Percentiles rank a stretch among this genome's conserved stretches.
These are phyloP conservation scores for Cacoxenus indagator DNA, from an alignment of 2,888 invertebrate species.

Conservation along the genomic window DNA sequence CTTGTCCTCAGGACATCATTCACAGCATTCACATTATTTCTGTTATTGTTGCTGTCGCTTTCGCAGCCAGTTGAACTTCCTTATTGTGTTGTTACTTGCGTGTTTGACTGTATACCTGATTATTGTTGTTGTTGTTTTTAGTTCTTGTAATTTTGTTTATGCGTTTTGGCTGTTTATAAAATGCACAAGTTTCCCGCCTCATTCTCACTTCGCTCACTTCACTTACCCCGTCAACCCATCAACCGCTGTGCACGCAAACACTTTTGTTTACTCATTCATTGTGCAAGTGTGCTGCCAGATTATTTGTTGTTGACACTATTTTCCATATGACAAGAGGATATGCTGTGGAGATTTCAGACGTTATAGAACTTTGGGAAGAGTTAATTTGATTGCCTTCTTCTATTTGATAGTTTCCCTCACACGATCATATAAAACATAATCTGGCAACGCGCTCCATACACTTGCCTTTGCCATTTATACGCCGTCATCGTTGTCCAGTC, in stretches of 20 bases:
- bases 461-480: constrained; percentile 15
- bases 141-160: constrained; percentile 35
- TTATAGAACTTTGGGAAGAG: background rate
- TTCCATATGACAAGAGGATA: too few relatives aligned
- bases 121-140: constrained; percentile 34
- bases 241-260: constrained; percentile 20
- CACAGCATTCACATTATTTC: background rate
- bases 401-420: background rate
- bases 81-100: constrained; percentile 16
- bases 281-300: constrained; percentile 38
- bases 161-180: constrained; percentile 20
- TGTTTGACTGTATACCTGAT: constrained; percentile 14
- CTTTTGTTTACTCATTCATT: constrained; percentile 59
- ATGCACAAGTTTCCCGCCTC: constrained; percentile 15
- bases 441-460: background rate
- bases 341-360: too few relatives aligned
- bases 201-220: background rate
- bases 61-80: background rate
- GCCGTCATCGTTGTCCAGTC: background rate
- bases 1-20: constrained; percentile 26
- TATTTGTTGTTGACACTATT: constrained; percentile 26
- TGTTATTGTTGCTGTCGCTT: constrained; percentile 12
- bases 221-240: background rate
- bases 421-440: background rate
- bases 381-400: background rate